Evolutionary conservation across 2,888 invertebrate genomes (phyloP).

Genomic region (Microdon myrmicae): DNA sequence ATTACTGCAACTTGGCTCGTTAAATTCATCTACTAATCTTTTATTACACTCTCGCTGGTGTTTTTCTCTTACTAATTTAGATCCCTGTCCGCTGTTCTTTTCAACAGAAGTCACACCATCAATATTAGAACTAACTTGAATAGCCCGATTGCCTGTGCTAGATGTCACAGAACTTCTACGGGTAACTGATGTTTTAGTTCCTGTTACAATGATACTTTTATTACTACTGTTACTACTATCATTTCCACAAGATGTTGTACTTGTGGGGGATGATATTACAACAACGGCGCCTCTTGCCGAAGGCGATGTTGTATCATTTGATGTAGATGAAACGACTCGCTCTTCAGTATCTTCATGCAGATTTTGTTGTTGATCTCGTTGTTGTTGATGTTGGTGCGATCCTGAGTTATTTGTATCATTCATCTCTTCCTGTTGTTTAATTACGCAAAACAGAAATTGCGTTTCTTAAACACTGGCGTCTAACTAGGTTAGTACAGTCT

Average conservation of each 20-base stretch:
- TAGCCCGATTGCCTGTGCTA: slow-evolving; percentile 38
- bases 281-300: slow-evolving; percentile 50
- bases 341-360: slow-evolving; percentile 57
- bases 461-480: slow-evolving; percentile 2
- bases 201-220: slow-evolving; percentile 16
- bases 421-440: slow-evolving; percentile 56
- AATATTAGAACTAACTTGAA: slow-evolving; percentile 11
- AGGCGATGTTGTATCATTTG: slow-evolving; percentile 53
- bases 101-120: slow-evolving; percentile 39
- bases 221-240: slow-evolving; percentile 23
- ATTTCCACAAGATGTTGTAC: slow-evolving; percentile 34
- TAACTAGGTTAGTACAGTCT: background rate
- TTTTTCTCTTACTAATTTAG: too few species aligned
- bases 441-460: slow-evolving; percentile 6
- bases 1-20: slow-evolving; percentile 37
- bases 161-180: slow-evolving; percentile 39
- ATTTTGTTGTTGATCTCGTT: slow-evolving; percentile 45
- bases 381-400: slow-evolving; percentile 50
- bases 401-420: slow-evolving; percentile 57
- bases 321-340: slow-evolving; percentile 59
- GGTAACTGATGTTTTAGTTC: slow-evolving; percentile 19
- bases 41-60: slow-evolving; percentile 20
- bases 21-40: slow-evolving; percentile 12
- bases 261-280: slow-evolving; percentile 41
- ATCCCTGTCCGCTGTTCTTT: background rate